Evolutionary conservation across 1,140 invertebrate species (phyloP).

Genomic region (Phenacoccus solenopsis): DNA sequence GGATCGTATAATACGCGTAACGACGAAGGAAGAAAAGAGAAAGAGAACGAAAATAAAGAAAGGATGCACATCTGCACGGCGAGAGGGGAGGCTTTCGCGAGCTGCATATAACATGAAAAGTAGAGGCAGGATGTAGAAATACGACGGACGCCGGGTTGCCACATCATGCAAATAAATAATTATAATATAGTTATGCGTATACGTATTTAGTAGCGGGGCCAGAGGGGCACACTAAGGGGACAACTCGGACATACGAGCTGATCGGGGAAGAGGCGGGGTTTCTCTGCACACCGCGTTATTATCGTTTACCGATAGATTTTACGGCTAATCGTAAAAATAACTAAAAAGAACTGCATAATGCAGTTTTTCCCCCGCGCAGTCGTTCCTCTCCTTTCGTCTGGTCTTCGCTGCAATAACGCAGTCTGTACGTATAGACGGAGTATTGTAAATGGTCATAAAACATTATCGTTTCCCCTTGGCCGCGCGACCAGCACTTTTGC

Average conservation of each 20-base stretch:
- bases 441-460: neutral
- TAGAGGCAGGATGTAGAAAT: too few relatives aligned
- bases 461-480: neutral
- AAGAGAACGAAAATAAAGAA: neutral
- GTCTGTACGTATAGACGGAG: neutral
- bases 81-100: neutral
- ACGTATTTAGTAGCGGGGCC: neutral
- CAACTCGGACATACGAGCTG: neutral
- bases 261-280: neutral
- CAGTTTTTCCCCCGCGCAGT: neutral
- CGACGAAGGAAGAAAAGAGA: neutral
- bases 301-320: conserved; percentile 11
- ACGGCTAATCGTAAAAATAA: conserved; percentile 16
- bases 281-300: neutral
- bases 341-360: conserved; percentile 9
- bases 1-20: neutral
- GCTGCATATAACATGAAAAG: too few relatives aligned
- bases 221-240: neutral
- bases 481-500: neutral
- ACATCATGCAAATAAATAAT: conserved; percentile 18
- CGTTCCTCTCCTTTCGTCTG: neutral
- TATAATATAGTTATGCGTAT: conserved; percentile 11
- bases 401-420: neutral
- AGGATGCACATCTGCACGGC: neutral
- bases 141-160: neutral